Percentiles rank a stretch among this genome's conserved stretches.
phyloP scores from a whole-genome alignment of 2,888 invertebrate species.

The Mactromeris polynyma region DNA sequence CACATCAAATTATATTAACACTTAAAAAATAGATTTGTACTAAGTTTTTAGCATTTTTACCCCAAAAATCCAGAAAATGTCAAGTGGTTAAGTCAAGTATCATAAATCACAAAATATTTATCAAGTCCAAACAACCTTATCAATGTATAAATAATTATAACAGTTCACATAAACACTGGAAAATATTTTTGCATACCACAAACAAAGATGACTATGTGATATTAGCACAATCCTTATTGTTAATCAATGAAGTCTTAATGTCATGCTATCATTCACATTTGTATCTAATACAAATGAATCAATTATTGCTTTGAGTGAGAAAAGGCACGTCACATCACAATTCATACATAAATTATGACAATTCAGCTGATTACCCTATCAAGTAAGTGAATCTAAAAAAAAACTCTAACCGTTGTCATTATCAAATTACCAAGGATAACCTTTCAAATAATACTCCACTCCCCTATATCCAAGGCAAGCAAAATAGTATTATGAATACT shows the following conservation, averaged over 20 bases:
- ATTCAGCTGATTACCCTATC: neutral
- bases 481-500: neutral
- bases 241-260: neutral
- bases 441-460: neutral
- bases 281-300: neutral
- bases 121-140: neutral
- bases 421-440: neutral
- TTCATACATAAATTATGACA: neutral
- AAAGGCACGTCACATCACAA: neutral
- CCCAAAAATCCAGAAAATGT: neutral
- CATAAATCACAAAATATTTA: conserved; percentile 2
- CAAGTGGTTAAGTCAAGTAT: neutral
- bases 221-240: neutral
- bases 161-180: neutral
- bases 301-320: neutral
- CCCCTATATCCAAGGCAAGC: neutral
- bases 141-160: neutral
- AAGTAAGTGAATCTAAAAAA: neutral
- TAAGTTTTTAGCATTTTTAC: neutral
- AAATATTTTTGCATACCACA: neutral
- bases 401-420: neutral
- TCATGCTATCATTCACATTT: neutral
- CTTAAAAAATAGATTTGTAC: too few relatives aligned
- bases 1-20: neutral
- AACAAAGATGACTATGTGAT: neutral